A percentile compares a stretch with the other conserved stretches of the same genome.
Evolutionary conservation across 2,888 invertebrate species (phyloP).

Genomic region (Caenorhabditis sp.): DNA sequence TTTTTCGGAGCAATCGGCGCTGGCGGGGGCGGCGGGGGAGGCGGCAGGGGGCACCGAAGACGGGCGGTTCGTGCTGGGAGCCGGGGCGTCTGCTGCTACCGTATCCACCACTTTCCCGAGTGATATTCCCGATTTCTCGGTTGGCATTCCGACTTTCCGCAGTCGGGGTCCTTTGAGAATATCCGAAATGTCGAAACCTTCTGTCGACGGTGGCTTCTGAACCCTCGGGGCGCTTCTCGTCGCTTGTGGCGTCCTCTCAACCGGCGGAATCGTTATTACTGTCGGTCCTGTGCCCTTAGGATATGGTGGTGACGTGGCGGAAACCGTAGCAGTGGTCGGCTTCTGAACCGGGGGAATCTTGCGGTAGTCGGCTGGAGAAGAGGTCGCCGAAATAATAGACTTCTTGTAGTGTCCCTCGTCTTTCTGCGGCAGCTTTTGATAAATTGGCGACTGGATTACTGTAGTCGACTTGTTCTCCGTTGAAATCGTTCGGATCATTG

Average conservation of each 20-base stretch:
- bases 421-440: constrained; percentile 5
- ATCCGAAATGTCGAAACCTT: constrained; percentile 45
- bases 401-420: no score
- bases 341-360: not conserved
- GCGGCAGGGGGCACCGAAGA: constrained; percentile 34
- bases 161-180: constrained; percentile 38
- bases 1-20: constrained; percentile 3
- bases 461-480: not conserved
- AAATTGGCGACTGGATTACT: no score
- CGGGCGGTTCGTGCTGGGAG: not conserved
- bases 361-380: no score
- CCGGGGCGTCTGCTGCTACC: no score
- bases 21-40: constrained; percentile 51
- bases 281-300: constrained; percentile 14
- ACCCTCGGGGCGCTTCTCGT: no score
- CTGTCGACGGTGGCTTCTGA: no score
- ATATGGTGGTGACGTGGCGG: constrained; percentile 33
- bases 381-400: no score
- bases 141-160: constrained; percentile 55
- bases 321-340: not conserved
- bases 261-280: constrained; percentile 2
- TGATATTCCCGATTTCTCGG: constrained; percentile 47
- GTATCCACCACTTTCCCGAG: constrained; percentile 49
- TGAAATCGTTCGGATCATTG: not conserved
- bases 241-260: not conserved